These are phyloP conservation scores for Sialis fuliginosa DNA, from an alignment of 2,888 invertebrate species.

Conservation along the genomic window DNA sequence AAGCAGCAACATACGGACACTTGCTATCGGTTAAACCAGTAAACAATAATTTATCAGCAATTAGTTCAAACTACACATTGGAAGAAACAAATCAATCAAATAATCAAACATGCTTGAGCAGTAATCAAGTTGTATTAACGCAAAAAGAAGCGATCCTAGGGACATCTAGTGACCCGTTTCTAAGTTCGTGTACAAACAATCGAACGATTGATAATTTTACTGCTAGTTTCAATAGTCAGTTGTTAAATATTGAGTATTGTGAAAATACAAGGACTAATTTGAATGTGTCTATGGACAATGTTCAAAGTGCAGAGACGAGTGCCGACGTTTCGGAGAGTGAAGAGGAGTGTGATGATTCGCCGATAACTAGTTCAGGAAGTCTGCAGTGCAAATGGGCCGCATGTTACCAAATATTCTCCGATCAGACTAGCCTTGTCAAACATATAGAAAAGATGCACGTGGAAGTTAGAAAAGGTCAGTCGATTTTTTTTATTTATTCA, in stretches of 20 bases:
- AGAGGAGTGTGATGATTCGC: slow-evolving; percentile 12
- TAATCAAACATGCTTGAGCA: slow-evolving; percentile 4
- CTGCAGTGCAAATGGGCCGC: slow-evolving; percentile 69
- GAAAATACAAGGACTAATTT: slow-evolving; percentile 15
- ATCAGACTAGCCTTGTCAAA: slow-evolving; percentile 61
- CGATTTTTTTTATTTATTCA: not conserved
- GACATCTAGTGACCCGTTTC: slow-evolving; percentile 17
- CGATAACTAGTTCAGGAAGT: slow-evolving; percentile 12
- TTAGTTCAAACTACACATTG: slow-evolving; percentile 1
- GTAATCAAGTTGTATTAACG: slow-evolving; percentile 26
- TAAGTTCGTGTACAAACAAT: slow-evolving; percentile 9
- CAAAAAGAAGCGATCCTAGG: slow-evolving; percentile 25
- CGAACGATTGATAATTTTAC: slow-evolving; percentile 1
- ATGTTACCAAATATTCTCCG: slow-evolving; percentile 62
- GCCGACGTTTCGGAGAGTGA: slow-evolving; percentile 5
- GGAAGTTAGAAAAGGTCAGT: slow-evolving; percentile 53
- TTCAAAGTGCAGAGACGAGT: not conserved
- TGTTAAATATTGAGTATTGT: slow-evolving; percentile 10
- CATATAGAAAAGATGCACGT: slow-evolving; percentile 80
- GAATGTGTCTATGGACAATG: slow-evolving; percentile 8
- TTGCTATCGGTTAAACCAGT: slow-evolving; percentile 16
- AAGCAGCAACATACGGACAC: slow-evolving; percentile 17
- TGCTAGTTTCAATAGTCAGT: slow-evolving; percentile 4
- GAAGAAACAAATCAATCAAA: not conserved
- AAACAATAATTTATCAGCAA: slow-evolving; percentile 14